A percentile compares a stretch with the other conserved stretches of the same genome.
phyloP scores from a whole-genome alignment of 2,888 invertebrate species.

The Acanthopleura granulata region DNA sequence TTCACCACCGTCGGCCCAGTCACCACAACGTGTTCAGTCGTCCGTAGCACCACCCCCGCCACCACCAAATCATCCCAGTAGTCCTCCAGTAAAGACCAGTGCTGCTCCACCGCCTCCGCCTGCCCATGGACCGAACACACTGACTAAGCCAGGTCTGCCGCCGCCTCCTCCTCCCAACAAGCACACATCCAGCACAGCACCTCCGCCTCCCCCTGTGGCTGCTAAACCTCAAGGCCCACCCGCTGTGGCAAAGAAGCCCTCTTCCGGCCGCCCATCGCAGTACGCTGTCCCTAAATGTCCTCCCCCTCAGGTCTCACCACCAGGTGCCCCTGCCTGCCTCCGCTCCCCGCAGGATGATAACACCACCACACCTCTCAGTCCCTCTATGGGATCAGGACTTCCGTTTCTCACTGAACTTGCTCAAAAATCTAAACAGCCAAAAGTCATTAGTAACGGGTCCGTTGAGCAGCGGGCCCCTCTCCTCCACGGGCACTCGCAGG shows the following conservation, averaged over 20 bases:
- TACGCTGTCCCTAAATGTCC: constrained; percentile 25
- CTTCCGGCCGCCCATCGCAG: constrained; percentile 24
- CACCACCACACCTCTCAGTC: background rate
- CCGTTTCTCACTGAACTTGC: constrained; percentile 17
- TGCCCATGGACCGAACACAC: background rate
- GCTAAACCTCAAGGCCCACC: constrained; percentile 23
- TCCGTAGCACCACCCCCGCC: background rate
- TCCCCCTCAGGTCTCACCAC: constrained; percentile 19
- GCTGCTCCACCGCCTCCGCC: background rate
- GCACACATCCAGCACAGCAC: background rate
- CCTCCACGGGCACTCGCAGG: background rate
- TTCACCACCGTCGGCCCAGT: background rate
- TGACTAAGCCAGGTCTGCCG: background rate
- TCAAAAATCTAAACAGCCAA: constrained; percentile 14
- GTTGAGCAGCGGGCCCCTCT: background rate
- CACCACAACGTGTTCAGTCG: background rate
- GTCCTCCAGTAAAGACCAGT: background rate
- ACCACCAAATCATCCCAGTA: background rate
- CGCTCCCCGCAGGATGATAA: constrained; percentile 28
- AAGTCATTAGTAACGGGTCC: background rate
- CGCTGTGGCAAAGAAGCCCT: constrained; percentile 25
- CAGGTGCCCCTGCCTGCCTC: constrained; percentile 28
- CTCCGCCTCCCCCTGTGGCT: constrained; percentile 22
- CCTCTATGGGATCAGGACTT: constrained; percentile 9
- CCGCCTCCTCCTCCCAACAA: background rate